Conservation (phyloP, 2,113 vertebrate species). For the Calypte anna region DNA sequence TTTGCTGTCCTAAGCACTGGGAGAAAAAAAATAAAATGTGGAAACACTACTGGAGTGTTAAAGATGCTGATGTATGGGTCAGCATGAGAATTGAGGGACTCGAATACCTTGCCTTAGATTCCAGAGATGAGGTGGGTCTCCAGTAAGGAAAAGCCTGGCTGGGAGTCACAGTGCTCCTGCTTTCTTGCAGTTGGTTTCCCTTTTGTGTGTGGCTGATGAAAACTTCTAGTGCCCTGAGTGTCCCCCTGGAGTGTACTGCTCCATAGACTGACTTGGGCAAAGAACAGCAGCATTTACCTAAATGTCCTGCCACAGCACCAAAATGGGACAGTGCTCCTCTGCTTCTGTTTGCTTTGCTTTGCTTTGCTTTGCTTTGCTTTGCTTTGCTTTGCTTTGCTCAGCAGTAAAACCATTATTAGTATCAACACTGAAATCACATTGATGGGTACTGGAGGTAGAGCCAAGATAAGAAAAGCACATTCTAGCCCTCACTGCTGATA, state of each 20-base stretch:
- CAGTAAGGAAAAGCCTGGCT: background rate
- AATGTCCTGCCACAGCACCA: background rate
- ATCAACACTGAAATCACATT: background rate
- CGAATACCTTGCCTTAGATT: background rate
- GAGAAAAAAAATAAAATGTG: background rate
- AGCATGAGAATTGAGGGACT: background rate
- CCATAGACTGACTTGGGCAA: background rate
- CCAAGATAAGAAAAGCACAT: accelerated
- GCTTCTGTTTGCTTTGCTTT: background rate
- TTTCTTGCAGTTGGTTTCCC: background rate
- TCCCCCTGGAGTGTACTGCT: accelerated
- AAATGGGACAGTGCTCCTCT: background rate
- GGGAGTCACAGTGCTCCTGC: accelerated
- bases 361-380: background rate
- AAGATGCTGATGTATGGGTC: background rate
- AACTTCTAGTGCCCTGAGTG: background rate
- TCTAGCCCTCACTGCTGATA: background rate
- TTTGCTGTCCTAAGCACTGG: background rate
- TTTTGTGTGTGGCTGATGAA: background rate
- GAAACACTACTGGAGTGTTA: background rate
- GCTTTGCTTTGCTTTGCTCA: background rate
- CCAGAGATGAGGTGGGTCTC: background rate
- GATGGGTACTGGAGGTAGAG: background rate
- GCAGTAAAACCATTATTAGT: background rate
- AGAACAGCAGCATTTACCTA: background rate